These are phyloP conservation scores for Sussaba pulchella DNA, from an alignment of 2,888 invertebrate species.

Conservation along the genomic window DNA sequence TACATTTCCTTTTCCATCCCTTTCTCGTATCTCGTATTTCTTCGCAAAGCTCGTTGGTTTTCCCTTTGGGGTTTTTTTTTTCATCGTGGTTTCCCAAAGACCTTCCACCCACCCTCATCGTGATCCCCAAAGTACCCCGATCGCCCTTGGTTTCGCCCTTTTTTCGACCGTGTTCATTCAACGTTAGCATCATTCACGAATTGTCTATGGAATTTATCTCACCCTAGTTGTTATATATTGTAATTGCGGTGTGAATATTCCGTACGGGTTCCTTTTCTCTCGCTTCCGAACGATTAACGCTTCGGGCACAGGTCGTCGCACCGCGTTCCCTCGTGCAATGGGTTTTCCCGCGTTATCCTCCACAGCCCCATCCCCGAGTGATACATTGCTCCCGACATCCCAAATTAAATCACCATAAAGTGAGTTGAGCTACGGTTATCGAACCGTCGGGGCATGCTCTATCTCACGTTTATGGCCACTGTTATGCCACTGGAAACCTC, in stretches of 20 bases:
- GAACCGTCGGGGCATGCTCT: constrained; percentile 46
- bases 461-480: constrained; percentile 53
- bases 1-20: constrained; percentile 3
- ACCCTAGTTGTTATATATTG: constrained; percentile 17
- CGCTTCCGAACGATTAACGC: constrained; percentile 61
- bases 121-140: background rate
- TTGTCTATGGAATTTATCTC: constrained; percentile 3
- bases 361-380: constrained; percentile 45
- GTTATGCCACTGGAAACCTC: constrained; percentile 15
- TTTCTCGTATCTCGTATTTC: constrained; percentile 23
- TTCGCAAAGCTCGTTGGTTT: background rate
- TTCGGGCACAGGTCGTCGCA: constrained; percentile 27
- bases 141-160: background rate
- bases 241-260: constrained; percentile 57
- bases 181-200: background rate
- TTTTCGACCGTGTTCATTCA: background rate
- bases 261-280: constrained; percentile 54
- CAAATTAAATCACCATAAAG: constrained; percentile 80
- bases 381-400: constrained; percentile 70
- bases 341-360: no score
- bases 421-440: constrained; percentile 69
- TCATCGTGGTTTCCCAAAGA: background rate
- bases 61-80: constrained; percentile 6
- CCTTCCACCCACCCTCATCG: no score
- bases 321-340: background rate